Evolutionary conservation across 2,888 invertebrate species (phyloP).

Genomic region (Caenorhabditis imperialis): DNA sequence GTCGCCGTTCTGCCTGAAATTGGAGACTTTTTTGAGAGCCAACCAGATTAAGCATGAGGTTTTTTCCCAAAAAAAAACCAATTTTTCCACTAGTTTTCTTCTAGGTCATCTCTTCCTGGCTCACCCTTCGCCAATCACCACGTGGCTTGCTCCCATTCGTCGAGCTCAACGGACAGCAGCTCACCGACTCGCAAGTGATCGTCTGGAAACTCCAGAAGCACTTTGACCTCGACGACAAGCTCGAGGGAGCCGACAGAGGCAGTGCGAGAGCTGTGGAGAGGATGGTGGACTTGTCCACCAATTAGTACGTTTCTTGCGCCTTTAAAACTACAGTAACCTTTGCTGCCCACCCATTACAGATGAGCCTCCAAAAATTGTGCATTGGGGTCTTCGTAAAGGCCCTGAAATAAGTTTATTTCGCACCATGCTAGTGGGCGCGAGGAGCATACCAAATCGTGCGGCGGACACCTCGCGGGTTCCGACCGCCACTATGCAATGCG

Average conservation of each 20-base stretch:
- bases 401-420: too few species aligned
- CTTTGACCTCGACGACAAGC: constrained; percentile 82
- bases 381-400: too few species aligned
- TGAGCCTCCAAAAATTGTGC: too few species aligned
- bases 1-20: constrained; percentile 75
- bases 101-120: constrained; percentile 54
- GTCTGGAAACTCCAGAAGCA: constrained; percentile 63
- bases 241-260: constrained; percentile 89
- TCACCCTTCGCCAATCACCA: constrained; percentile 54
- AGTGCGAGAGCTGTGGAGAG: constrained; percentile 92
- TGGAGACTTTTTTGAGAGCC: constrained; percentile 75
- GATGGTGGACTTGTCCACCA: constrained; percentile 94
- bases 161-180: constrained; percentile 64
- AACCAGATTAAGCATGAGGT: constrained; percentile 75
- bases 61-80: background rate
- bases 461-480: too few species aligned
- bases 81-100: constrained; percentile 2
- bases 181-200: constrained; percentile 64
- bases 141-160: constrained; percentile 62
- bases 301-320: constrained; percentile 82
- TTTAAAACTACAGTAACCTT: too few species aligned
- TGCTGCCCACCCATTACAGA: too few species aligned
- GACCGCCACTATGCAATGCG: too few species aligned
- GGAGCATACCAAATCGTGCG: too few species aligned
- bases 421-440: too few species aligned